Conservation (phyloP, 2,888 invertebrate genomes). For the Therioaphis trifolii region DNA sequence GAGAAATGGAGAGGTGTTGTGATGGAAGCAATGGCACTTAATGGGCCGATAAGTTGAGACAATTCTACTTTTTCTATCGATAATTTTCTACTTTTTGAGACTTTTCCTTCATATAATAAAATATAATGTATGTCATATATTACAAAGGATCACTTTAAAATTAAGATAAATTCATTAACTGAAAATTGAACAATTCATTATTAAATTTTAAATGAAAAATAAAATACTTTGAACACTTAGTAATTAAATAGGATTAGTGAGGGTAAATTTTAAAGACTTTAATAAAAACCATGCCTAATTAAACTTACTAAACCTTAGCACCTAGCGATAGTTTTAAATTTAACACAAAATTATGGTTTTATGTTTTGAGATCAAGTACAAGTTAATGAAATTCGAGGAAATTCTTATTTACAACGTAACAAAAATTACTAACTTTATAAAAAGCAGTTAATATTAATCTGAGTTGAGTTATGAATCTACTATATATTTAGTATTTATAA, state of each 20-base stretch:
- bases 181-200: background rate
- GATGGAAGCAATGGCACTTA: no score
- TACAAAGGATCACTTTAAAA: background rate
- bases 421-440: no score
- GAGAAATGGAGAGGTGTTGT: no score
- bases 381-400: background rate
- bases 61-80: no score
- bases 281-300: background rate
- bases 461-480: no score
- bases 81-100: no score
- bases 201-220: background rate
- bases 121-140: no score
- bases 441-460: no score
- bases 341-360: background rate
- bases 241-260: background rate
- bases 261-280: background rate
- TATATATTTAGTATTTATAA: background rate
- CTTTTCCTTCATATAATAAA: no score
- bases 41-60: no score
- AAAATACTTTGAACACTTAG: constrained; percentile 2
- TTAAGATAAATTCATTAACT: background rate
- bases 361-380: background rate
- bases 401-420: background rate
- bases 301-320: background rate
- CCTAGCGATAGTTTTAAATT: background rate